Evolutionary conservation across 1,140 invertebrate genomes (phyloP).

Genomic region (Sweltsa coloradensis): DNA sequence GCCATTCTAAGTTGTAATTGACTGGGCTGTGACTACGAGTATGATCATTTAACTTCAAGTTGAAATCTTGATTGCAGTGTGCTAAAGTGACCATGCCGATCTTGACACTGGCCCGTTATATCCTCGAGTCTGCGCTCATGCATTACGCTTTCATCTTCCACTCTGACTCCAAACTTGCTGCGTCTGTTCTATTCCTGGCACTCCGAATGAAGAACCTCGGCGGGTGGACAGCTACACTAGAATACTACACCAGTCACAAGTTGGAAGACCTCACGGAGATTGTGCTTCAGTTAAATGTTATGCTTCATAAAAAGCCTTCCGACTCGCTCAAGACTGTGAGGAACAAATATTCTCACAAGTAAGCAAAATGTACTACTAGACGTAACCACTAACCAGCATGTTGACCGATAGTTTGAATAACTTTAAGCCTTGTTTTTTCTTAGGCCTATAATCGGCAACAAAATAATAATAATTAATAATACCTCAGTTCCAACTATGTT

Average conservation of each 20-base stretch:
- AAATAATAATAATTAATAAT: too few species aligned
- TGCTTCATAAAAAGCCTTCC: constrained; percentile 59
- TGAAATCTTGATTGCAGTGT: constrained; percentile 68
- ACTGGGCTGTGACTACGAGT: too few species aligned
- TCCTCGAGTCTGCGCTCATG: constrained; percentile 87
- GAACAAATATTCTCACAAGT: constrained; percentile 92
- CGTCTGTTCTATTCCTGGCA: constrained; percentile 73
- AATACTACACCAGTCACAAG: constrained; percentile 78
- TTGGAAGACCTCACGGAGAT: constrained; percentile 61
- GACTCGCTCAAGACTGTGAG: constrained; percentile 69
- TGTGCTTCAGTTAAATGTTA: constrained; percentile 57
- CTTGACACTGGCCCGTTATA: constrained; percentile 84
- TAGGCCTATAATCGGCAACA: too few species aligned
- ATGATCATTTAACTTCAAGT: too few species aligned
- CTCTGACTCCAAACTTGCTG: constrained; percentile 80
- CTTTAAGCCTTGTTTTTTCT: too few species aligned
- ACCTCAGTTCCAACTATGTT: too few species aligned
- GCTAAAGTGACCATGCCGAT: constrained; percentile 80
- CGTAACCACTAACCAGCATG: too few species aligned
- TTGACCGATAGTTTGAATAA: too few species aligned
- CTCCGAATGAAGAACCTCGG: constrained; percentile 68
- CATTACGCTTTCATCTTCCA: constrained; percentile 70
- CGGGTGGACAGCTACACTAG: constrained; percentile 63
- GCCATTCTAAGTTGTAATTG: too few species aligned
- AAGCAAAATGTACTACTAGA: too few species aligned